Evolutionary conservation across 2,797 vertebrate genomes (phyloP), one percentile per base, ranked within the genome.

Genomic region (Eurystomus glaucurus): DNA sequence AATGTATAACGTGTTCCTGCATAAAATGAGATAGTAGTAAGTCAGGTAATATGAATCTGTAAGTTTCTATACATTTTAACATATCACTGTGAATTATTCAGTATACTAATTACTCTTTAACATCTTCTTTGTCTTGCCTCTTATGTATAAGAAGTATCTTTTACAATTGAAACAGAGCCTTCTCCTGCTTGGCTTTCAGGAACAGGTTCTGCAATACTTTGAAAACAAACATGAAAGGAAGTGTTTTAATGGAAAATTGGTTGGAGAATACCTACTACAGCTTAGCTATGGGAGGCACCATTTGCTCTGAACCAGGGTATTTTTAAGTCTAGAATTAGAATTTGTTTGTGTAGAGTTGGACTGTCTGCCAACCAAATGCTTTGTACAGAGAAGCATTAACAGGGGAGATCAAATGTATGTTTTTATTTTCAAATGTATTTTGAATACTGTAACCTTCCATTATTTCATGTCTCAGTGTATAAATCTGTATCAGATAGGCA

Each of bases 291-390:
- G 35, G 75, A 93, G 52, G 13, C 19, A 29, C 33, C 4, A 9
- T 58, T 95, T 75, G 25, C 69, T 86, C 88, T 93, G 35, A 51
- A 81, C 21, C 0, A 0, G 28, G 15, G 25, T 78, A 62, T 45
- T 95, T 95, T 81, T 66, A 92, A 51, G 29, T 60, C 41, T 66
- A 69, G n/a, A 86, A 83, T 91, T 81, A 80, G 51, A 87, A 71
- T 58, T 77, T 69, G 14, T 88, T 95, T 91, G 39, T 81, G 23
- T 29, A 61, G 20, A 31, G 7, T 51, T 29, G 11, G 43, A 51
- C 21, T 86, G 19, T 65, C 71, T 81, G 65, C 69, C 85, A 92
- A 70, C 33, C 82, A 93, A 84, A 84, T 58, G 7, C 22, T 85
- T 93, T 51, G 33, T 86, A 70, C 17, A 61, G 57, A 84, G 94